These are phyloP conservation scores for Gadus chalcogrammus DNA, from an alignment of 2,113 vertebrate genomes.

Conservation along the genomic window DNA sequence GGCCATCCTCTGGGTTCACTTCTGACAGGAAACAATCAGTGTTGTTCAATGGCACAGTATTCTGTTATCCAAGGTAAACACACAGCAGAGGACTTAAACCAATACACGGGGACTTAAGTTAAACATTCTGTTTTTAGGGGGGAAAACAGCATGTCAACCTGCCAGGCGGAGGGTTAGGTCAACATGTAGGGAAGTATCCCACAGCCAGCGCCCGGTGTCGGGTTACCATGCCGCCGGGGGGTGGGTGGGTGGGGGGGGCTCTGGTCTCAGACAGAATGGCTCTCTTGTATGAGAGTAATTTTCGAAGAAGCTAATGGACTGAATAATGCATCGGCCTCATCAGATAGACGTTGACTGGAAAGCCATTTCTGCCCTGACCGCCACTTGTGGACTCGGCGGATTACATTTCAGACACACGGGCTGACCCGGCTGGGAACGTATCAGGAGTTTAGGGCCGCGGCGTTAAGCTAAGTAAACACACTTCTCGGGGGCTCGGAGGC, in stretches of 20 bases:
- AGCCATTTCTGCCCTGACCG: conserved; percentile 67
- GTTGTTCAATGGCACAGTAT: conserved; percentile 41
- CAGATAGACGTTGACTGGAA: conserved; percentile 72
- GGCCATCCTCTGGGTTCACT: conserved; percentile 33
- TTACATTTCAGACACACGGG: conserved; percentile 63
- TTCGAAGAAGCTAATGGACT: conserved; percentile 73
- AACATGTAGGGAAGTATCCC: conserved; percentile 68
- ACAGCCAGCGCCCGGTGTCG: conserved; percentile 58
- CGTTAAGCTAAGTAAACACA: conserved; percentile 64
- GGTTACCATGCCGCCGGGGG: conserved; percentile 40
- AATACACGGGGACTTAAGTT: conserved; percentile 63
- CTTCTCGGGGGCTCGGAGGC: conserved; percentile 54
- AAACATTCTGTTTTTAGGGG: conserved; percentile 66
- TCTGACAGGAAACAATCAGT: conserved; percentile 56
- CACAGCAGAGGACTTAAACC: conserved; percentile 64
- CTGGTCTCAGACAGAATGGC: conserved; percentile 71
- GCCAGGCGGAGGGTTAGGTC: conserved; percentile 67
- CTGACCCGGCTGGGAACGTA: conserved; percentile 64
- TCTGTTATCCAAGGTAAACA: conserved; percentile 73
- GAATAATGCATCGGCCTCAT: conserved; percentile 74
- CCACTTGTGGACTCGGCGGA: conserved; percentile 63
- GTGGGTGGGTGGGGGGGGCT: conserved; percentile 52
- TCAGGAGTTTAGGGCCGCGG: conserved; percentile 62
- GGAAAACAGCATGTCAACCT: conserved; percentile 65
- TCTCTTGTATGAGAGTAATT: conserved; percentile 73